phyloP scores from a whole-genome alignment of 2,113 vertebrate genomes.

The Conger conger region DNA sequence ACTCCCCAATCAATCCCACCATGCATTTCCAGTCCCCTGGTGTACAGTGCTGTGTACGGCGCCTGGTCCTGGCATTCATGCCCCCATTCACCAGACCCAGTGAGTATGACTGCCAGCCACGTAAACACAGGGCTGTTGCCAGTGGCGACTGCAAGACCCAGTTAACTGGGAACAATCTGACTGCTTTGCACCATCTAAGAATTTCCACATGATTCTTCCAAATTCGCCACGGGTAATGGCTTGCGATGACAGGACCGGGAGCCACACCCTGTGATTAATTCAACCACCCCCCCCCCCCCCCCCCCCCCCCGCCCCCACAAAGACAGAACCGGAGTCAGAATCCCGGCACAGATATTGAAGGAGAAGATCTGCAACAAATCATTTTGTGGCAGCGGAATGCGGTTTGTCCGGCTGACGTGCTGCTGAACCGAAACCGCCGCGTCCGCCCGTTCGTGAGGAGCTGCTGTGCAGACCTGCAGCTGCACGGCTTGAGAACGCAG shows the following conservation, averaged over 20 bases:
- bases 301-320: neutral
- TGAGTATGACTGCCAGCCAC: neutral
- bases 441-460: neutral
- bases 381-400: neutral
- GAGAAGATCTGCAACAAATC: slow-evolving; percentile 27
- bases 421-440: neutral
- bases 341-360: neutral
- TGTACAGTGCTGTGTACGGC: neutral
- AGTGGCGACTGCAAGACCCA: neutral
- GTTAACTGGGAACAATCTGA: neutral
- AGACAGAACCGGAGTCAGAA: neutral
- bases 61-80: neutral
- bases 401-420: neutral
- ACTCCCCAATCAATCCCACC: neutral
- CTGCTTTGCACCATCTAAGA: no score
- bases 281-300: no score
- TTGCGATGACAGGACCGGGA: neutral
- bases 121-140: neutral
- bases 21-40: neutral
- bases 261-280: slow-evolving; percentile 10
- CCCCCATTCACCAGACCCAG: neutral
- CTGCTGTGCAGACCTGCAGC: neutral
- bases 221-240: neutral
- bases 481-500: neutral
- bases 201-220: neutral